These are phyloP conservation scores for Sminthurides bifidus DNA, from an alignment of 1,140 invertebrate species.

Conservation along the genomic window DNA sequence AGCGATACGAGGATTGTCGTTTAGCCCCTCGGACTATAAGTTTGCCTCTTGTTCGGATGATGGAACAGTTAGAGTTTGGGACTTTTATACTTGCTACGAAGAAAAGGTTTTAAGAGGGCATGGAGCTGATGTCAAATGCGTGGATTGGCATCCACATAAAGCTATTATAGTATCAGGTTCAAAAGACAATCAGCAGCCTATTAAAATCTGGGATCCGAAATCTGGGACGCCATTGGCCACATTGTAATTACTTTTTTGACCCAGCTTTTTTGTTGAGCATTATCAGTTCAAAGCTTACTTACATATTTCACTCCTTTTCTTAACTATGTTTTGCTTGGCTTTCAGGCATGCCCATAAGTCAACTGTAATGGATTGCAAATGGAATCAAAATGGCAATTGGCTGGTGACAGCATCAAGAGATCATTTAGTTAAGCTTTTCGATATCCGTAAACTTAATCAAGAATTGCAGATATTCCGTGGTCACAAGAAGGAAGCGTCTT, in stretches of 20 bases:
- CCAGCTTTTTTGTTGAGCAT: neutral
- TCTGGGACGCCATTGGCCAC: slow-evolving; percentile 78
- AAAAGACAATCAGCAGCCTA: slow-evolving; percentile 98
- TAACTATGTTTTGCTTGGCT: slow-evolving; percentile 18
- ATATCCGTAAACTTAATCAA: slow-evolving; percentile 83
- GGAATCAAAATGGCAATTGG: slow-evolving; percentile 99
- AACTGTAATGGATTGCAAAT: slow-evolving; percentile 97
- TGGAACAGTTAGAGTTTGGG: slow-evolving; percentile 95
- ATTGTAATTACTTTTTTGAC: slow-evolving; percentile 41
- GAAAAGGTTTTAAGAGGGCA: slow-evolving; percentile 93
- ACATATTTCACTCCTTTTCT: neutral
- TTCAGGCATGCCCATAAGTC: slow-evolving; percentile 95
- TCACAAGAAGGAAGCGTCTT: slow-evolving; percentile 96
- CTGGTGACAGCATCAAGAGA: slow-evolving; percentile 95
- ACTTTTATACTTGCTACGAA: slow-evolving; percentile 93
- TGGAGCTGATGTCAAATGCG: slow-evolving; percentile 98
- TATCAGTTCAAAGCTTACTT: neutral
- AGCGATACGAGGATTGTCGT: slow-evolving; percentile 88
- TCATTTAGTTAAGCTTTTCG: slow-evolving; percentile 95
- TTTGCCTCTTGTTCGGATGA: slow-evolving; percentile 99
- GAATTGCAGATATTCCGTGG: slow-evolving; percentile 94
- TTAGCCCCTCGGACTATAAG: slow-evolving; percentile 96
- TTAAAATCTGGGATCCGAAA: slow-evolving; percentile 99
- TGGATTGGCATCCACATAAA: slow-evolving; percentile 99
- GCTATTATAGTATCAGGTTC: slow-evolving; percentile 92